Conservation (phyloP, 2,797 vertebrate genomes). For the Columba guinea region DNA sequence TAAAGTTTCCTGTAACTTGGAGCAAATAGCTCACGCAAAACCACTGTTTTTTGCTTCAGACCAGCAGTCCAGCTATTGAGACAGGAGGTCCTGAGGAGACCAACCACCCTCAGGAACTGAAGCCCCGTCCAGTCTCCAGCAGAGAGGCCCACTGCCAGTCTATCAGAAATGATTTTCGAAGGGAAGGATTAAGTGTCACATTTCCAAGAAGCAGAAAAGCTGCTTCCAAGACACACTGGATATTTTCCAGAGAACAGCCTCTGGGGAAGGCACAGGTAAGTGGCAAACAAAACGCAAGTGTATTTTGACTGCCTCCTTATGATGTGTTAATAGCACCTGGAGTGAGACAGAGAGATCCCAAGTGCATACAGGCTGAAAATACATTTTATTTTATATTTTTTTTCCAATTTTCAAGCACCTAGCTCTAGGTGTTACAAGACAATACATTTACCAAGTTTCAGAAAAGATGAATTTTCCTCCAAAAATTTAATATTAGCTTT, state of each 20-base stretch:
- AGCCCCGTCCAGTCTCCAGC: background rate
- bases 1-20: constrained; percentile 17
- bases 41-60: background rate
- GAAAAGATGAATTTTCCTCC: background rate
- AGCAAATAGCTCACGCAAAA: background rate
- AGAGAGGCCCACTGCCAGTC: background rate
- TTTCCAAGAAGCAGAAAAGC: constrained; percentile 41
- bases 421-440: background rate
- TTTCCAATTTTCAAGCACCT: background rate
- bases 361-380: background rate
- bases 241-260: constrained; percentile 4
- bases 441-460: background rate
- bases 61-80: background rate
- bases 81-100: background rate
- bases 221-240: constrained; percentile 10
- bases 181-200: background rate
- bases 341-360: background rate
- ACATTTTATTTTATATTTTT: background rate
- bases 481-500: background rate
- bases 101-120: background rate
- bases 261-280: constrained; percentile 23
- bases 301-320: constrained; percentile 24
- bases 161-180: background rate
- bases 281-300: background rate
- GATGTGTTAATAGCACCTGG: constrained; percentile 6